Percentiles rank a stretch among this genome's conserved stretches.
phyloP scores from a whole-genome alignment of 2,888 invertebrate species.

The Drosophila robusta region DNA sequence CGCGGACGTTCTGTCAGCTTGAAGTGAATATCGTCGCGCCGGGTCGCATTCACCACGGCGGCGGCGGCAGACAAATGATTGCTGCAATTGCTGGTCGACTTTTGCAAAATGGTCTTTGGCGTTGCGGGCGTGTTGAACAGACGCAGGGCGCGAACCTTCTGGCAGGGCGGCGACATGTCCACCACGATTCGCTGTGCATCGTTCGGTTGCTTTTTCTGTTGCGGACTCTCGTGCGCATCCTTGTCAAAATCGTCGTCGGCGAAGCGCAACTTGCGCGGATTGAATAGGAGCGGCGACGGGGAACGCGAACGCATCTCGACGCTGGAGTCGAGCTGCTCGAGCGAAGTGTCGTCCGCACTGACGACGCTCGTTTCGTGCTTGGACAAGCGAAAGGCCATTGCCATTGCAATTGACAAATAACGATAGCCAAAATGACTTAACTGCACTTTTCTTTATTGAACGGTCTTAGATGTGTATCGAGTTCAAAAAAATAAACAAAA shows the following conservation, averaged over 20 bases:
- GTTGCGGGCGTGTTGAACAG: conserved; percentile 94
- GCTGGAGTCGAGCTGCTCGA: conserved; percentile 75
- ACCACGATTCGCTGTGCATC: conserved; percentile 13
- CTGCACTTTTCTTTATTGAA: conserved; percentile 12
- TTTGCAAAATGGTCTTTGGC: conserved; percentile 90
- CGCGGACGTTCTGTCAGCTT: conserved; percentile 83
- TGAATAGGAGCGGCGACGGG: conserved; percentile 79
- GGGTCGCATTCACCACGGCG: conserved; percentile 55
- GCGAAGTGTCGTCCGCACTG: conserved; percentile 65
- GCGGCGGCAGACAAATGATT: conserved; percentile 80
- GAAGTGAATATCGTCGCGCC: conserved; percentile 53
- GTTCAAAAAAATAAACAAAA: conserved; percentile 57
- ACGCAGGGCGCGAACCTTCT: conserved; percentile 88
- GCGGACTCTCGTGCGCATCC: conserved; percentile 67
- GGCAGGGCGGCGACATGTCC: conserved; percentile 86
- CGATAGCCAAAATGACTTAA: conserved; percentile 11
- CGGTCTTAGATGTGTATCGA: conserved; percentile 9
- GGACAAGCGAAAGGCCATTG: conserved; percentile 79
- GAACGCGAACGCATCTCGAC: conserved; percentile 80
- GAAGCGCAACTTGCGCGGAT: conserved; percentile 83
- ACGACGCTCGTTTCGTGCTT: conserved; percentile 60
- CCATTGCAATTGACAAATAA: conserved; percentile 32
- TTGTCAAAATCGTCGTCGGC: conserved; percentile 80
- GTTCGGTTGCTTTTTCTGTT: conserved; percentile 32
- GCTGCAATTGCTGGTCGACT: conserved; percentile 87